A percentile compares a stretch with the other conserved stretches of the same genome.
These are phyloP conservation scores for Parapristionchus giblindavisi DNA, from an alignment of 2,888 invertebrate species.

Conservation along the genomic window DNA sequence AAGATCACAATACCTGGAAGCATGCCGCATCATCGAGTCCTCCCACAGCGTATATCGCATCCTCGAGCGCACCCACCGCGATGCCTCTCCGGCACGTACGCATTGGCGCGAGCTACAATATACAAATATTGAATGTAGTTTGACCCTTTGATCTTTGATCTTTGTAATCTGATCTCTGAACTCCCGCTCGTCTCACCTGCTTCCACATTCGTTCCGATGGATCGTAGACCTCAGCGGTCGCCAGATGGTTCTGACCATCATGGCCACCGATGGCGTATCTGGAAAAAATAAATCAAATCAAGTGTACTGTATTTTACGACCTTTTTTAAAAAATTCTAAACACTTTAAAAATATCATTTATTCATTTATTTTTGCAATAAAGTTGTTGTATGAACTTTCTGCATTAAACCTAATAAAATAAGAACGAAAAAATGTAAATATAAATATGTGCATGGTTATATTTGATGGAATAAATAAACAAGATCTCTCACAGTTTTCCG, in stretches of 20 bases:
- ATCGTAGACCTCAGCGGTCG: constrained; percentile 72
- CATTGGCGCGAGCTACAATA: constrained; percentile 69
- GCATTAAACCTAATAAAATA: no score
- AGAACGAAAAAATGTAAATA: no score
- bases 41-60: constrained; percentile 73
- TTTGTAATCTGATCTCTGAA: background rate
- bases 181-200: constrained; percentile 45
- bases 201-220: constrained; percentile 71
- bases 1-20: constrained; percentile 69
- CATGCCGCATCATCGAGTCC: constrained; percentile 73
- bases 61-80: constrained; percentile 72
- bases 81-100: constrained; percentile 72
- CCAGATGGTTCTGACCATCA: constrained; percentile 73
- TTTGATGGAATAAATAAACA: no score
- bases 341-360: no score
- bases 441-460: no score
- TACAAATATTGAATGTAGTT: background rate
- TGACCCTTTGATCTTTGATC: background rate
- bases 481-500: constrained; percentile 63
- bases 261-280: constrained; percentile 74
- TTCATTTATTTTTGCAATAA: no score
- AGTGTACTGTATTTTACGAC: no score
- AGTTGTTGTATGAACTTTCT: no score
- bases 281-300: no score
- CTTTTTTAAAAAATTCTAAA: no score